phyloP scores from a whole-genome alignment of 2,113 vertebrate genomes.

The Seriola aureovittata region DNA sequence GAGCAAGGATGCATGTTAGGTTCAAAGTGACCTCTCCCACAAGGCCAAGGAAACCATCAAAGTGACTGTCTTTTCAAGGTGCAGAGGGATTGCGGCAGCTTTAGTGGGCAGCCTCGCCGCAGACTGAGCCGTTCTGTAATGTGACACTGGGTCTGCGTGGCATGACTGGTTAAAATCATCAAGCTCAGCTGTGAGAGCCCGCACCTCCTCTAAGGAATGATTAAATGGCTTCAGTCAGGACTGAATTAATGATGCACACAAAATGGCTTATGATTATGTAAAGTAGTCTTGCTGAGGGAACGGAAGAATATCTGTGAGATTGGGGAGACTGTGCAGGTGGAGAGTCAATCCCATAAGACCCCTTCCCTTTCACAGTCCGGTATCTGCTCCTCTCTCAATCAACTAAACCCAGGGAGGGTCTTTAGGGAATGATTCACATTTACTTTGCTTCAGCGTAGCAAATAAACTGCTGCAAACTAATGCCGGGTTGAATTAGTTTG shows the following conservation, averaged over 20 bases:
- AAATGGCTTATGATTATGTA: conserved; percentile 79
- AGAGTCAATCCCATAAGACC: conserved; percentile 44
- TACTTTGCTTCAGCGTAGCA: conserved; percentile 31
- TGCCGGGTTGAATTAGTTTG: conserved; percentile 22
- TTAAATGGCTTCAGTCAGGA: conserved; percentile 71
- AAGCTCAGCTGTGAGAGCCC: conserved; percentile 32
- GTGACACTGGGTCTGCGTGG: conserved; percentile 56
- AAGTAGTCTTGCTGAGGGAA: conserved; percentile 60
- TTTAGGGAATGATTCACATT: conserved; percentile 11
- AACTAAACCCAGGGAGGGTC: conserved; percentile 15
- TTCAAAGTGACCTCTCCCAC: conserved; percentile 38
- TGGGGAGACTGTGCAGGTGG: conserved; percentile 57
- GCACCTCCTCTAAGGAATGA: conserved; percentile 65
- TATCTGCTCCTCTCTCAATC: conserved; percentile 49
- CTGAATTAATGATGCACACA: conserved; percentile 77
- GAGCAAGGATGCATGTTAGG: conserved; percentile 18
- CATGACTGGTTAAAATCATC: conserved; percentile 64
- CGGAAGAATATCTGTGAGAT: conserved; percentile 51
- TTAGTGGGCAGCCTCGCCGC: conserved; percentile 25
- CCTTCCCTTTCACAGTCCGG: conserved; percentile 35
- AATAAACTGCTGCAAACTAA: conserved; percentile 43
- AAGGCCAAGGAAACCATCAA: conserved; percentile 57
- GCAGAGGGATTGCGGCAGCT: conserved; percentile 11
- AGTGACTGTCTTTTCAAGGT: conserved; percentile 38
- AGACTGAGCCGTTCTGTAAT: conserved; percentile 42